A percentile compares a stretch with the other conserved stretches of the same genome.
Conservation (phyloP, 2,113 vertebrate genomes). For the Pogonocichla stellata region DNA sequence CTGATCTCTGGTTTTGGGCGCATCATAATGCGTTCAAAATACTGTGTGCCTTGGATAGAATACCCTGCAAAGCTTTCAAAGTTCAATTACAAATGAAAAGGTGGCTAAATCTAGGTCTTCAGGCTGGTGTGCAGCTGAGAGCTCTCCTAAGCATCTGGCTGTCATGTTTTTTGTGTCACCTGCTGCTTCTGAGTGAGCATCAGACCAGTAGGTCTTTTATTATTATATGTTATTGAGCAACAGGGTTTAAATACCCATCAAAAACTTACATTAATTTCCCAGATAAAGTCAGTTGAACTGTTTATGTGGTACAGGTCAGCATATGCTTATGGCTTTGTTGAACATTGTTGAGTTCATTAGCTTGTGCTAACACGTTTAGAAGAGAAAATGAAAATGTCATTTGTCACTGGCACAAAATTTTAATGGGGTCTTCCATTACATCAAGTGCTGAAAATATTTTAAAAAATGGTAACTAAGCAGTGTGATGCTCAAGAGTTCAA, state of each 20-base stretch:
- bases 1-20: background rate
- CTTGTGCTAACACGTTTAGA: background rate
- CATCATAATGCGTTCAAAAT: background rate
- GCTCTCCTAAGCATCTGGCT: background rate
- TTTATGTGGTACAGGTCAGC: background rate
- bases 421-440: constrained; percentile 30
- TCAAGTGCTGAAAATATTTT: constrained; percentile 35
- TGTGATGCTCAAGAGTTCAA: constrained; percentile 49
- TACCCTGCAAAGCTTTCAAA: background rate
- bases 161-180: background rate
- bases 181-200: background rate
- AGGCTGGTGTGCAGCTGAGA: background rate
- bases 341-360: background rate
- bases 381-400: constrained; percentile 24
- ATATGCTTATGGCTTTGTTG: background rate
- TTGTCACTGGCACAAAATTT: constrained; percentile 16
- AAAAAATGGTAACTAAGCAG: constrained; percentile 22
- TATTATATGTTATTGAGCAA: background rate
- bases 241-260: background rate
- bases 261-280: background rate
- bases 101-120: background rate
- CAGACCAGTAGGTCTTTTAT: background rate
- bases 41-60: background rate
- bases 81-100: background rate
- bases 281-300: background rate